Base-by-base conservation (phyloP, 1,140 invertebrate species). In the Hylaeus volcanicus region DNA sequence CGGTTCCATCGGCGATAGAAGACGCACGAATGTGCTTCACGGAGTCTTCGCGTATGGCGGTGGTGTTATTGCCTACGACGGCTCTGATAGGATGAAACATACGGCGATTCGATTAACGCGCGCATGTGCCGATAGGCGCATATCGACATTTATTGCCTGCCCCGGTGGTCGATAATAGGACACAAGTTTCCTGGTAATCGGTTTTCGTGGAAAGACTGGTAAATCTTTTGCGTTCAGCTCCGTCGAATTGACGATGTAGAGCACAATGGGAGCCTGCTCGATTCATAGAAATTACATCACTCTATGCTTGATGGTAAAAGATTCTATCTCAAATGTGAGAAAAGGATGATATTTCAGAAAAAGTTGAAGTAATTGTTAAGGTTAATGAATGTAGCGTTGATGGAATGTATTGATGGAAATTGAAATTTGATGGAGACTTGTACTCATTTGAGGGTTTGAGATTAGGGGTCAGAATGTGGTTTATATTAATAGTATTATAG, bases 41-140 rank as follows among this genome's bases (percentile, higher is more conserved):
- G 41, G 39, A 41, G 69, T 73, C 51, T 79, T 65, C 41, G n/a
- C 14, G 70, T n/a, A 26, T 74, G 55, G 56, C 70, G 48, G 56
- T 48, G 61, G 72, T 56, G 51, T 71, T 71, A 79, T 74, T 71
- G 70, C 11, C 53, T 48, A 56, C 15, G 60, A 37, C 26, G 6
- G 37, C 14, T 51, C 51, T 48, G 68, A 81, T 76, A 75, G 72
- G 65, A 76, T 63, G 73, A 76, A 75, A 68, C 74, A 63, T 37
- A 26, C 72, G 65, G 56, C 60, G 82, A 78, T 77, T 80, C 81
- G 81, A 85, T 85, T 85, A 84, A 76, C 69, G 43, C 74, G 73
- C 65, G 80, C 79, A 75, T 82, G 74, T 79, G 72, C 79, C 79
- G 45, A 48, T 80, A 66, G 64, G 55, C 71, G 61, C 48, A 61